Evolutionary conservation across 2,888 invertebrate species (phyloP).

Genomic region (Autographa gamma): DNA sequence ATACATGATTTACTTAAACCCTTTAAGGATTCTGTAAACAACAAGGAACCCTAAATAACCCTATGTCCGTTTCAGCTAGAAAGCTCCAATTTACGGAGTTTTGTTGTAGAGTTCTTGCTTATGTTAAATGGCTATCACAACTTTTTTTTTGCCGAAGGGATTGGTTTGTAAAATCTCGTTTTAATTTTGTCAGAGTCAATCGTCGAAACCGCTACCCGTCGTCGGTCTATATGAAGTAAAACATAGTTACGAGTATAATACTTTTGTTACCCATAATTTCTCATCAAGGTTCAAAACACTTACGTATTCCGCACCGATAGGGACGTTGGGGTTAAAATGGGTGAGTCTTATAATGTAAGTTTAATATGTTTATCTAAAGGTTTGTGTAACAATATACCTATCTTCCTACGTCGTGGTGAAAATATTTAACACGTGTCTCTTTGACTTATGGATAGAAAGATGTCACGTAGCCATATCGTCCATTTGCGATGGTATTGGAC

Average conservation of each 20-base stretch:
- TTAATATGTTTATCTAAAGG: constrained; percentile 26
- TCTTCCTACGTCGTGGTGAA: constrained; percentile 9
- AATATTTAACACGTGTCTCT: constrained; percentile 35
- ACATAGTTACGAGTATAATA: background rate
- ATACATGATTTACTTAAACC: too few species aligned
- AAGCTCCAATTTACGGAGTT: too few species aligned
- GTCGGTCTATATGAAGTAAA: background rate
- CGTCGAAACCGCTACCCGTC: too few species aligned
- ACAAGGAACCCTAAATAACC: too few species aligned
- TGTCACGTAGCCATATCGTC: constrained; percentile 40
- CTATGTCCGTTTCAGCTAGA: too few species aligned
- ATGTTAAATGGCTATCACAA: too few species aligned
- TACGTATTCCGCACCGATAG: constrained; percentile 30
- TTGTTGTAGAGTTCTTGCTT: too few species aligned
- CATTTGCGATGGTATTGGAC: constrained; percentile 38
- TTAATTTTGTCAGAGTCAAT: too few species aligned
- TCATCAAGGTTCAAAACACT: background rate
- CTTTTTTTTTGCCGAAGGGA: too few species aligned
- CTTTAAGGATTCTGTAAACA: too few species aligned
- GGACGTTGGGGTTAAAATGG: constrained; percentile 20
- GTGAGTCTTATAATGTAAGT: constrained; percentile 25
- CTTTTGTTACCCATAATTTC: background rate
- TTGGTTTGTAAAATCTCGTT: too few species aligned
- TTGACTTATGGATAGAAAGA: constrained; percentile 38
- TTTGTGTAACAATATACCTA: constrained; percentile 15